Base-by-base conservation (phyloP, 2,113 vertebrate genomes). In the Lagopus leucura region DNA sequence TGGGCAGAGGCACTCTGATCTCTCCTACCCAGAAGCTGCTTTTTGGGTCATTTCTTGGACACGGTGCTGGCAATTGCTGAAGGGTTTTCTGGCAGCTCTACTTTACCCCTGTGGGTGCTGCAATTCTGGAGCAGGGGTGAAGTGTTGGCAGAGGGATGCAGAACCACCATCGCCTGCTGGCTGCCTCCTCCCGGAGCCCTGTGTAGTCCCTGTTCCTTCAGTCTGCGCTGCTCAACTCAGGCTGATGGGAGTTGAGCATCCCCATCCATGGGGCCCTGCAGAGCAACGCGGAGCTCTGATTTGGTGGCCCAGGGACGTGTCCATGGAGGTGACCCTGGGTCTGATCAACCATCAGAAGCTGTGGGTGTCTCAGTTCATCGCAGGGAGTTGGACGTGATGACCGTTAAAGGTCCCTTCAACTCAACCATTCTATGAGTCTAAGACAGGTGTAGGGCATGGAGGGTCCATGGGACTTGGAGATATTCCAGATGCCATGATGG, bases 91-190 rank as follows among this genome's bases (percentile, higher is more conserved):
- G 85, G 75, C 75, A 66, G 40, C 43, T 32, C 50, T 55, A 67
- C 60, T 45, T 73, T 0, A 2, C 13, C 63, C 16, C 66, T 13
- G 20, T 0, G 0, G n/a, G 32, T 54, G 58, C 64, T 63, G 72
- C 65, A 47, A 1, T 13, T 80, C 82, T 74, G 38, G 85, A 82
- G 60, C 88, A 88, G 30, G 60, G 79, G 72, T 74, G 72, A 88
- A 22, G 28, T 0, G 0, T 9, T 19, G 0, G 0, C 71, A 78
- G 57, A 61, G 50, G 72, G 72, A 20, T 34, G 45, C 30, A 73
- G 85, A 75, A 32, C 28, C 84, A 22, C 20, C 0, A 0, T 0
- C 61, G 25, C 50, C 47, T 74, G 34, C 45, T 61, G 71, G 28
- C 24, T 55, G 2, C 40, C 89, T 47, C 57, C 20, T 58, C 76